phyloP scores from a whole-genome alignment of 2,888 invertebrate genomes.

The Ichneumoninae sp. region DNA sequence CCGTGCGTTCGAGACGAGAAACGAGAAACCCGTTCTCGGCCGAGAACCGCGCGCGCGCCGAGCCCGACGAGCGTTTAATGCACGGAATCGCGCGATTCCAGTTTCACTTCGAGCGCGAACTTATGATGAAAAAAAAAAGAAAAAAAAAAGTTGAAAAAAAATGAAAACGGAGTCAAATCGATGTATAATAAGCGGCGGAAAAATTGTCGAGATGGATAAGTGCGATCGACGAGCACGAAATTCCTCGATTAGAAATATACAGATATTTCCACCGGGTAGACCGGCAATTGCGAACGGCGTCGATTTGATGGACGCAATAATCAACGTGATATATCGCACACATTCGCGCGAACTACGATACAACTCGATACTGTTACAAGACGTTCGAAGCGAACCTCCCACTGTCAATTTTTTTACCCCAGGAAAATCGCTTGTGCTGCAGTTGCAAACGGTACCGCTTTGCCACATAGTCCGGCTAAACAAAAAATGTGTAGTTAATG shows the following conservation, averaged over 20 bases:
- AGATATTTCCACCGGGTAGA: background rate
- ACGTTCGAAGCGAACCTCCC: background rate
- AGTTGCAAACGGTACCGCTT: background rate
- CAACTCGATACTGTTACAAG: background rate
- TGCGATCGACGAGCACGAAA: conserved; percentile 28
- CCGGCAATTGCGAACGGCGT: conserved; percentile 15
- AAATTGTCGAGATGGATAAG: conserved; percentile 33
- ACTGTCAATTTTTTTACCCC: background rate
- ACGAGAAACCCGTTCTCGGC: conserved; percentile 50
- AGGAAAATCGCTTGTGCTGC: background rate
- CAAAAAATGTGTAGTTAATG: background rate
- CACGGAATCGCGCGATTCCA: conserved; percentile 50
- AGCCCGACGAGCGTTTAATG: conserved; percentile 48
- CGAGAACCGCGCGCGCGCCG: conserved; percentile 32
- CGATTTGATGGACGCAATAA: conserved; percentile 23
- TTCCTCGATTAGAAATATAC: conserved; percentile 31
- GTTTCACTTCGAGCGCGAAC: conserved; percentile 31
- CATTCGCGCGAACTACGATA: background rate
- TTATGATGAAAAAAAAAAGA: conserved; percentile 7
- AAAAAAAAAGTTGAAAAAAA: background rate
- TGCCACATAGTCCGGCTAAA: background rate
- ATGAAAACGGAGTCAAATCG: conserved; percentile 33
- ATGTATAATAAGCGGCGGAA: conserved; percentile 3
- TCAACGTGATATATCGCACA: conserved; percentile 23
- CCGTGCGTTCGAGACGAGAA: conserved; percentile 48